Conservation (phyloP, 1,140 invertebrate genomes). For the Harlomillsia oculata region DNA sequence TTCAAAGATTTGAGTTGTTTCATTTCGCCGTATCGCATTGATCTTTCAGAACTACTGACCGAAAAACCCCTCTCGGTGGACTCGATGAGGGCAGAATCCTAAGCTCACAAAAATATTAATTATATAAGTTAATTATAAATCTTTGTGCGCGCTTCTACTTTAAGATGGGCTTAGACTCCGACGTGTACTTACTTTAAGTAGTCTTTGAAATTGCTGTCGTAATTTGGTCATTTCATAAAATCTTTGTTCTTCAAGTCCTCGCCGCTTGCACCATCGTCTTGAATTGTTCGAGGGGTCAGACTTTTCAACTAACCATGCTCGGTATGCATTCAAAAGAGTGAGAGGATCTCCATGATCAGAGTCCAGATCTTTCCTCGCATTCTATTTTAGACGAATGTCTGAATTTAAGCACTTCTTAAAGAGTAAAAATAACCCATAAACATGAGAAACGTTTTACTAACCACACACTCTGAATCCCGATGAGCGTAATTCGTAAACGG, state of each 20-base stretch:
- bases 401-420: too few species aligned
- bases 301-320: slow-evolving; percentile 79
- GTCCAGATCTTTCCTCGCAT: slow-evolving; percentile 66
- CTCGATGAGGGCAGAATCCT: slow-evolving; percentile 61
- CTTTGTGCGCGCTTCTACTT: too few species aligned
- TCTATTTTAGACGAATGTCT: slow-evolving; percentile 44
- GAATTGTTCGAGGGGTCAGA: slow-evolving; percentile 41
- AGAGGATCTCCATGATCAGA: slow-evolving; percentile 93
- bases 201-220: slow-evolving; percentile 73
- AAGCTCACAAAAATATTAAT: slow-evolving; percentile 32
- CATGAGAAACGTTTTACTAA: neutral
- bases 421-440: neutral
- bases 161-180: too few species aligned
- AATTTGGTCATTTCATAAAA: slow-evolving; percentile 95
- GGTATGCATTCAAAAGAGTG: slow-evolving; percentile 77
- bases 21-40: slow-evolving; percentile 72
- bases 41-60: slow-evolving; percentile 64
- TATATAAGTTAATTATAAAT: slow-evolving; percentile 12
- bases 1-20: slow-evolving; percentile 72
- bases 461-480: slow-evolving; percentile 59
- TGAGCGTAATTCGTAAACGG: slow-evolving; percentile 85
- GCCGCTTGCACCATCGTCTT: slow-evolving; percentile 71
- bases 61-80: slow-evolving; percentile 42
- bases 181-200: slow-evolving; percentile 55
- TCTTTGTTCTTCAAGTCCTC: slow-evolving; percentile 88